A percentile compares a stretch with the other conserved stretches of the same genome.
These are phyloP conservation scores for Glaucopsyche alexis DNA, from an alignment of 2,888 invertebrate species.

Conservation along the genomic window DNA sequence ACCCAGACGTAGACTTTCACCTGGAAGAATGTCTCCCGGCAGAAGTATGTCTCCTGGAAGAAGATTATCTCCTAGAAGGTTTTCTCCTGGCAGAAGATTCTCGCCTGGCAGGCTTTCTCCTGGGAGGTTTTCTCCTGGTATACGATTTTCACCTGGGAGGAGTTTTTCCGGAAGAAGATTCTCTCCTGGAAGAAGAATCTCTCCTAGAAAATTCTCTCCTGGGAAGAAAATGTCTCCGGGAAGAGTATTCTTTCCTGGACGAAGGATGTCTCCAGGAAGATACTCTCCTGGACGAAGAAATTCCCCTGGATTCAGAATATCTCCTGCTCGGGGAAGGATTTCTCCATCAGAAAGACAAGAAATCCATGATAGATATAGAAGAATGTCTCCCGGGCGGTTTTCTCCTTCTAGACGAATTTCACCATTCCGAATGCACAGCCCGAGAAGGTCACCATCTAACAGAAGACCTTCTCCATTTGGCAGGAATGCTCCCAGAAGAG, in stretches of 20 bases:
- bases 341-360: conserved; percentile 30
- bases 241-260: conserved; percentile 38
- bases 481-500: conserved; percentile 13
- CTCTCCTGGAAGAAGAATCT: conserved; percentile 29
- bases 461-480: conserved; percentile 36
- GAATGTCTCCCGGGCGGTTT: conserved; percentile 34
- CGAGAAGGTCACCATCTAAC: conserved; percentile 20
- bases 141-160: conserved; percentile 41
- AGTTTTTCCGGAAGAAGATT: conserved; percentile 27
- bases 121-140: conserved; percentile 40
- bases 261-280: conserved; percentile 38
- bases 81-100: conserved; percentile 32
- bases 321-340: conserved; percentile 30
- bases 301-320: conserved; percentile 5
- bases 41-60: conserved; percentile 31
- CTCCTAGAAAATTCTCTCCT: conserved; percentile 31
- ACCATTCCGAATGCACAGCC: conserved; percentile 29
- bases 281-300: conserved; percentile 32
- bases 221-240: conserved; percentile 33
- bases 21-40: conserved; percentile 27
- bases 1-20: conserved; percentile 4
- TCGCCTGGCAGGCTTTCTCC: conserved; percentile 41
- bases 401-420: conserved; percentile 33
- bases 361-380: conserved; percentile 31
- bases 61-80: conserved; percentile 30